Percentiles rank a stretch among this genome's conserved stretches.
Evolutionary conservation across 2,113 vertebrate species (phyloP).

Genomic region (Sprattus sprattus): DNA sequence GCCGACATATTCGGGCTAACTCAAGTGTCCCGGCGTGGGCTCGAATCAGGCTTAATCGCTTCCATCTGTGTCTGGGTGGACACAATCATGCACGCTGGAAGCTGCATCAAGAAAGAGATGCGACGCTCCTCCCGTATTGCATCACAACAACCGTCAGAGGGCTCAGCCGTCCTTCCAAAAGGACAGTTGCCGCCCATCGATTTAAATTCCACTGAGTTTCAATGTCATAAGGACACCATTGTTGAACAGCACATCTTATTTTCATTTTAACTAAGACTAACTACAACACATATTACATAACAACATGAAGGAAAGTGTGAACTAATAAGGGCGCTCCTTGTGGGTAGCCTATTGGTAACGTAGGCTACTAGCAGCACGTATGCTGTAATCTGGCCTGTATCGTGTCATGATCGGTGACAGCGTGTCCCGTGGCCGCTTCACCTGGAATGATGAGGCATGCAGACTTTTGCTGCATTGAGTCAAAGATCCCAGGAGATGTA

Average conservation of each 20-base stretch:
- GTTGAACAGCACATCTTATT: neutral
- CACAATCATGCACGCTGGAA: neutral
- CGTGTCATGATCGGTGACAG: neutral
- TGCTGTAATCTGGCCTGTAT: neutral
- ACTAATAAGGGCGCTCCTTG: neutral
- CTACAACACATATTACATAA: neutral
- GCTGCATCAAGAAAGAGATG: neutral
- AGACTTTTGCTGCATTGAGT: slow-evolving; percentile 74
- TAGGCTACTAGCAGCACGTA: neutral
- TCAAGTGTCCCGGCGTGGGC: neutral
- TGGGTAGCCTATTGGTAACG: neutral
- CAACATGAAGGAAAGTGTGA: neutral
- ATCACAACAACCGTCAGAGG: slow-evolving; percentile 40
- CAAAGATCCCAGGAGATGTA: slow-evolving; percentile 59
- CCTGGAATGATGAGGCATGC: slow-evolving; percentile 57
- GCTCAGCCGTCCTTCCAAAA: slow-evolving; percentile 42
- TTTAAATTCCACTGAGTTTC: slow-evolving; percentile 17
- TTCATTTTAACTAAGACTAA: neutral
- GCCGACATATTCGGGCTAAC: neutral
- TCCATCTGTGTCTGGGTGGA: neutral
- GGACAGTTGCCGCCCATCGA: slow-evolving; percentile 29
- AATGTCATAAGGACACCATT: neutral
- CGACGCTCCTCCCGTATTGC: slow-evolving; percentile 43
- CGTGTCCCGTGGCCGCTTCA: slow-evolving; percentile 51
- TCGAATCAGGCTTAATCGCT: neutral